phyloP scores from a whole-genome alignment of 2,797 vertebrate species.

The Rhabdophis nuchalis region DNA sequence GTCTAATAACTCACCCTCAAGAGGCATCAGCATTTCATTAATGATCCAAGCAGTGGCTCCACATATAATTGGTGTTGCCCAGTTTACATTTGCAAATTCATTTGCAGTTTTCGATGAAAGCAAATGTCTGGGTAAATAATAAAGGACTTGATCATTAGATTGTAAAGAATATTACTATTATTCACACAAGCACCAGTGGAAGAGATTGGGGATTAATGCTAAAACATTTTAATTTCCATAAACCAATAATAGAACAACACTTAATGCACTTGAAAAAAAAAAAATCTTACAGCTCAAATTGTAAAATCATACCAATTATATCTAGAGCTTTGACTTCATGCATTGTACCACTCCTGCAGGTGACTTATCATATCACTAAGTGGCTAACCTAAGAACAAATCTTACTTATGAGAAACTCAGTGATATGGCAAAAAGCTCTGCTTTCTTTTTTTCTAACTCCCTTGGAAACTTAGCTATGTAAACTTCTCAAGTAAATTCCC shows the following conservation, averaged over 20 bases:
- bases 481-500: background rate
- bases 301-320: background rate
- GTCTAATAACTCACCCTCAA: background rate
- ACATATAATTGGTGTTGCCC: background rate
- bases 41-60: background rate
- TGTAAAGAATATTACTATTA: conserved; percentile 4
- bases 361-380: background rate
- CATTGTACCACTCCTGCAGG: background rate
- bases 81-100: background rate
- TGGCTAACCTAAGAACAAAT: background rate
- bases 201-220: conserved; percentile 23
- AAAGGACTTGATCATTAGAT: background rate
- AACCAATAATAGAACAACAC: background rate
- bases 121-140: conserved; percentile 2
- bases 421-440: background rate
- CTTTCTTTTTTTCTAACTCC: background rate
- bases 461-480: background rate
- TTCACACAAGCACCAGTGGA: background rate
- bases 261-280: background rate
- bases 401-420: background rate
- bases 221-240: background rate
- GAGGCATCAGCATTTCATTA: background rate
- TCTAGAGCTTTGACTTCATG: background rate
- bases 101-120: background rate
- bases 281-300: background rate